These are phyloP conservation scores for Ptilorrhoa leucosticta DNA, from an alignment of 2,113 vertebrate species.

Conservation along the genomic window DNA sequence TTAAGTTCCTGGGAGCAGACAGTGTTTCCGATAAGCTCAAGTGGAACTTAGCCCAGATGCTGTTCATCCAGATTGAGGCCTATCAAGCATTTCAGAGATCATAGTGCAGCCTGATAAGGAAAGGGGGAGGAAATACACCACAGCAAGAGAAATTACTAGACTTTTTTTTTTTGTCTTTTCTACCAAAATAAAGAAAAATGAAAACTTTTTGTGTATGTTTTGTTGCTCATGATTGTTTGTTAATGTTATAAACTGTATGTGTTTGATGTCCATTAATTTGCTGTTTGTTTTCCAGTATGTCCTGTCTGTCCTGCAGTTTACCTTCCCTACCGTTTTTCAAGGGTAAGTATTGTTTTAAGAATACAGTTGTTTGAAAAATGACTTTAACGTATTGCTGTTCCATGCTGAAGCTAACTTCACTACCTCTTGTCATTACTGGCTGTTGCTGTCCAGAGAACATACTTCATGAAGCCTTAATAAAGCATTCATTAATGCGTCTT, in stretches of 20 bases:
- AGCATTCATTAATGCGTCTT: not conserved
- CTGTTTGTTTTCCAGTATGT: slow-evolving; percentile 88
- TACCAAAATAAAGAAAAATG: not conserved
- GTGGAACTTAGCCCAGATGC: not conserved
- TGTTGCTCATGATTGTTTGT: not conserved
- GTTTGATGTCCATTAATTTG: slow-evolving; percentile 47
- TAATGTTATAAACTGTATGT: not conserved
- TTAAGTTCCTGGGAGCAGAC: not conserved
- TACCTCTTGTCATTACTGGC: not conserved
- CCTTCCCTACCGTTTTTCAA: slow-evolving; percentile 96
- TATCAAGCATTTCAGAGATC: not conserved
- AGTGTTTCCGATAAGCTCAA: not conserved
- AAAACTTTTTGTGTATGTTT: not conserved
- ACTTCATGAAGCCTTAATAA: not conserved
- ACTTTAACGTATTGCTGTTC: not conserved
- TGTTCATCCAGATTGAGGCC: not conserved
- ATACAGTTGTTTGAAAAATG: not conserved
- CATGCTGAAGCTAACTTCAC: not conserved
- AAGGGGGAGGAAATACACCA: not conserved
- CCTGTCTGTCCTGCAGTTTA: slow-evolving; percentile 93
- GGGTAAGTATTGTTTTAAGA: slow-evolving; percentile 83
- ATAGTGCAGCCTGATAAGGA: too few species aligned
- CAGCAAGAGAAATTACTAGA: not conserved
- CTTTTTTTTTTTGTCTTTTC: not conserved
- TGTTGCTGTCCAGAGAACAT: not conserved